These are phyloP conservation scores for Drosophila paucipuncta DNA, from an alignment of 2,888 invertebrate species.

Conservation along the genomic window DNA sequence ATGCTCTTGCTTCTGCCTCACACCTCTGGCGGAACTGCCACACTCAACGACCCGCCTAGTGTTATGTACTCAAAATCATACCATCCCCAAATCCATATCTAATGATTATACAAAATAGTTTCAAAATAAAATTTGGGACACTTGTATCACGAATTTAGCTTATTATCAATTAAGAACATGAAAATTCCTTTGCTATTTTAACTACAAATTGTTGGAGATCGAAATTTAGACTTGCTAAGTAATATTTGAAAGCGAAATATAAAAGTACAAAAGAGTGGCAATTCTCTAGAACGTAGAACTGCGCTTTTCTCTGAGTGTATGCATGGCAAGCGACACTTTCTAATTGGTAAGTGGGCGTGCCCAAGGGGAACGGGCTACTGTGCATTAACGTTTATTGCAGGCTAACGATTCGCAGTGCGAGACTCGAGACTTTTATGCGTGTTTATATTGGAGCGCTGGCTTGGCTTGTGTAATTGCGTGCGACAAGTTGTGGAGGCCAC, in stretches of 20 bases:
- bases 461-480: constrained; percentile 71
- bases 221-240: background rate
- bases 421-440: constrained; percentile 52
- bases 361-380: constrained; percentile 9
- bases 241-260: background rate
- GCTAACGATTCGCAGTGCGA: constrained; percentile 16
- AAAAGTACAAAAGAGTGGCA: background rate
- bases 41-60: background rate
- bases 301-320: constrained; percentile 1
- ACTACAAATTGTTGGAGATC: background rate
- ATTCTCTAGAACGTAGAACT: background rate
- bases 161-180: too few species aligned
- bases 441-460: constrained; percentile 21
- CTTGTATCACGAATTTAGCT: too few species aligned
- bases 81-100: background rate
- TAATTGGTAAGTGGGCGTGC: constrained; percentile 37
- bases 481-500: constrained; percentile 60
- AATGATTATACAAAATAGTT: background rate
- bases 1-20: constrained; percentile 5
- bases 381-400: constrained; percentile 64
- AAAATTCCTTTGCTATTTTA: too few species aligned
- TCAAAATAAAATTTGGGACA: too few species aligned
- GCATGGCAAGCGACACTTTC: constrained; percentile 43
- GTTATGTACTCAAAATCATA: background rate
- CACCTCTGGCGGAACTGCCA: background rate